Percentiles rank a stretch among this genome's conserved stretches.
phyloP scores from a whole-genome alignment of 1,140 invertebrate species.

The Pantala flavescens region DNA sequence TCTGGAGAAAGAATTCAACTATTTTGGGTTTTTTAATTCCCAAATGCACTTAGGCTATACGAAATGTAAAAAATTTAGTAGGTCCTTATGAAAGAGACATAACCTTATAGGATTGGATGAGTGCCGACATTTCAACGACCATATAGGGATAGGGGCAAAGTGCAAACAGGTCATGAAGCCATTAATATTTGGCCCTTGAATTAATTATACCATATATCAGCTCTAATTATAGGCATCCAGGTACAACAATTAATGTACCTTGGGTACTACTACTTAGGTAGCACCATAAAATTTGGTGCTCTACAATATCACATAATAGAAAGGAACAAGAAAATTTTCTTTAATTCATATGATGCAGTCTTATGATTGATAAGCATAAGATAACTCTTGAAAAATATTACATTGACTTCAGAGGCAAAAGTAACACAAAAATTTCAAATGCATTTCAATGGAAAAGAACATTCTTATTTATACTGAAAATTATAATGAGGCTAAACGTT shows the following conservation, averaged over 20 bases:
- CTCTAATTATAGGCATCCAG: background rate
- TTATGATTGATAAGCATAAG: slow-evolving; percentile 10
- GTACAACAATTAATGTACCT: background rate
- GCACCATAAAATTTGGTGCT: slow-evolving; percentile 1
- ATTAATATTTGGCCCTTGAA: background rate
- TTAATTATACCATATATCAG: slow-evolving; percentile 5
- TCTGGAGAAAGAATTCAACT: background rate
- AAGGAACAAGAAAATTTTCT: slow-evolving; percentile 7
- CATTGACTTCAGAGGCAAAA: slow-evolving; percentile 1
- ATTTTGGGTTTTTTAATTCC: background rate
- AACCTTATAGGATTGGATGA: background rate
- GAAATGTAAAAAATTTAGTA: background rate
- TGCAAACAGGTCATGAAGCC: background rate
- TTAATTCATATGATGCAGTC: slow-evolving; percentile 10
- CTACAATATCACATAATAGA: slow-evolving; percentile 10
- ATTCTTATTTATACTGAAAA: background rate
- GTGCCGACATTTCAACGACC: background rate
- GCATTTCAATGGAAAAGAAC: slow-evolving; percentile 1
- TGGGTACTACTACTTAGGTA: slow-evolving; percentile 7
- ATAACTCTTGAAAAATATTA: slow-evolving; percentile 9
- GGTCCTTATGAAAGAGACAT: background rate
- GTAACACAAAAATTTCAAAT: slow-evolving; percentile 1
- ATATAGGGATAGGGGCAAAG: background rate
- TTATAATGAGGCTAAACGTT: slow-evolving; percentile 7
- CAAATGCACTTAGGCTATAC: background rate